Percentiles rank a stretch among this genome's conserved stretches.
Evolutionary conservation across 2,113 vertebrate species (phyloP).

Genomic region (Pao palembangensis): DNA sequence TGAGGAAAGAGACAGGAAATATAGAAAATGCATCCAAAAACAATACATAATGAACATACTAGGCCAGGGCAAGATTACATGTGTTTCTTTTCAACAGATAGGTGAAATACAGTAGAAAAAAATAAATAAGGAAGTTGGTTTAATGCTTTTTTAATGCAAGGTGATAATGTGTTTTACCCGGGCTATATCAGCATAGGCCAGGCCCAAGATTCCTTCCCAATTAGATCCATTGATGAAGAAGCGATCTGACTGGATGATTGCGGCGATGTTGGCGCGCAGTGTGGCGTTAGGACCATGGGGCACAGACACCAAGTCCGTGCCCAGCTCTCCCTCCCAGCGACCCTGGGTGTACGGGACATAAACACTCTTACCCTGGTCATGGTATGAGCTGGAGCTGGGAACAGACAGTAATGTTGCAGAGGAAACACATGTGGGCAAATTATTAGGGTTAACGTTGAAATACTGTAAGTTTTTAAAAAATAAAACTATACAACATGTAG

Average conservation of each 20-base stretch:
- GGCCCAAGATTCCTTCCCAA: constrained; percentile 97
- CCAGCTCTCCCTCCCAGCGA: constrained; percentile 97
- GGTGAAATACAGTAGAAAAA: too few relatives aligned
- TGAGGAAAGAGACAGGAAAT: constrained; percentile 38
- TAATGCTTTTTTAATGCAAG: background rate
- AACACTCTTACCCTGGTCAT: constrained; percentile 86
- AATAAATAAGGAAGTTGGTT: background rate
- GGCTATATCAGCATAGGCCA: constrained; percentile 94
- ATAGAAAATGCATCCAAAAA: background rate
- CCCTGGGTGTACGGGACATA: constrained; percentile 98
- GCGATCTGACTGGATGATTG: constrained; percentile 94
- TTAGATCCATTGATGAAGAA: constrained; percentile 99
- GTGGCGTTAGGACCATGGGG: constrained; percentile 92
- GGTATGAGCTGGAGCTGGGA: constrained; percentile 88
- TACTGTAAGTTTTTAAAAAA: background rate
- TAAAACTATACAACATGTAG: too few relatives aligned
- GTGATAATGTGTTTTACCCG: constrained; percentile 72
- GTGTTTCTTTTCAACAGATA: too few relatives aligned
- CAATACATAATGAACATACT: background rate
- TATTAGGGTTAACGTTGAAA: too few relatives aligned
- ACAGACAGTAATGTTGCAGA: background rate
- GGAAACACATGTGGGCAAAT: background rate
- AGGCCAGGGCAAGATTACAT: background rate
- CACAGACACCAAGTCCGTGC: constrained; percentile 92
- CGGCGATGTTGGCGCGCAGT: constrained; percentile 92